A percentile compares a stretch with the other conserved stretches of the same genome.
Conservation (phyloP, 1,140 invertebrate genomes). For the Zaprionus nigranus region DNA sequence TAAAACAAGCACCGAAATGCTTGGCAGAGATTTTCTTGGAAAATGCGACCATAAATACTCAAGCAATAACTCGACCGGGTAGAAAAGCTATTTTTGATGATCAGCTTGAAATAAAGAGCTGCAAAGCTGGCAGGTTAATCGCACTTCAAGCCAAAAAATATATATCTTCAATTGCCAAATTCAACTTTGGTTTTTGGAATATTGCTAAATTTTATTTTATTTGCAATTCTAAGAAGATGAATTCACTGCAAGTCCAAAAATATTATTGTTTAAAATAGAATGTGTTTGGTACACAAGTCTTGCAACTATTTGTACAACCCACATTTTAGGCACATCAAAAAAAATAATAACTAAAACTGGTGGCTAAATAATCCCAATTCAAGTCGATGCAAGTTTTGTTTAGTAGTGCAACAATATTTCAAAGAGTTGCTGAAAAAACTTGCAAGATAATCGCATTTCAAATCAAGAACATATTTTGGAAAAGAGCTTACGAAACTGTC, state of each 20-base stretch:
- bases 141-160: not conserved
- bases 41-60: constrained; percentile 5
- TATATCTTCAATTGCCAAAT: not conserved
- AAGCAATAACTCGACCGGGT: not conserved
- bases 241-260: too few relatives aligned
- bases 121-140: not conserved
- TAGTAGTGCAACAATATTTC: too few relatives aligned
- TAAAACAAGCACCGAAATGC: constrained; percentile 17
- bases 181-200: not conserved
- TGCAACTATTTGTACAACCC: too few relatives aligned
- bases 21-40: not conserved
- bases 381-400: too few relatives aligned
- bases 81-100: constrained; percentile 4
- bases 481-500: too few relatives aligned
- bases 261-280: too few relatives aligned
- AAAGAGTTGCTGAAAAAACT: not conserved
- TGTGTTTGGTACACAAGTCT: too few relatives aligned
- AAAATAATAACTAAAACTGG: too few relatives aligned
- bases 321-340: too few relatives aligned
- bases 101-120: not conserved
- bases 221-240: too few relatives aligned
- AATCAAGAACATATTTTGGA: not conserved
- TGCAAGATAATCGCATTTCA: not conserved
- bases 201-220: not conserved
- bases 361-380: not conserved